Base-by-base conservation (phyloP, 1,140 invertebrate species). In the Halesus radiatus region DNA sequence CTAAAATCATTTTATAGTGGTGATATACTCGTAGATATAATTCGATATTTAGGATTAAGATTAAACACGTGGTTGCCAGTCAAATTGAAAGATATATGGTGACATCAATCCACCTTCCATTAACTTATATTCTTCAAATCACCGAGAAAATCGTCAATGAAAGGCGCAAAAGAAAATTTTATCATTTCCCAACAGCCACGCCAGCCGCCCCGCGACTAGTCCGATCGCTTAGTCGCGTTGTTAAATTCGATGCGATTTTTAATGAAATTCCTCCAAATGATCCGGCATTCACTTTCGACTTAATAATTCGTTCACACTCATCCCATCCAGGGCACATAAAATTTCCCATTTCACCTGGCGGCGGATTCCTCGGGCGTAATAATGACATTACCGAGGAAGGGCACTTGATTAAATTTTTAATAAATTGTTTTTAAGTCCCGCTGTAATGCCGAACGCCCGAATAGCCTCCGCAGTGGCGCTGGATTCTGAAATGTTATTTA, bases 371-470 rank as follows among this genome's bases (percentile, higher is more conserved):
- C 66, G 13, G 32, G n/a, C n/a, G 18, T 20, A 70, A 70, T 74
- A 74, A 74, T 56, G 70, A 56, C 70, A 56, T 74, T 56, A 74
- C 50, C 50, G 15, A 18, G 26, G 53, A 56, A 74, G 45, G 70
- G 22, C 70, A 56, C 70, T 74, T 74, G 70, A 74, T 74, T 74
- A 74, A 74, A 74, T 54, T 74, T 22, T 74, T 74, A 74, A 74
- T 74, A 74, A 74, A 74, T 74, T 74, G 70, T 74, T 74, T 74
- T 74, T 74, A 54, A 53, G 70, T 74, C 26, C 50, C 70, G 15
- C 70, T 52, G 29, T 13, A 70, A 32, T 4, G 66, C 66, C 37
- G 3, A 23, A 26, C 50, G 68, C n/a, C n/a, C 20, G 29, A 74
- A 56, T 74, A 26, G 22, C 68, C 37, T 18, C 68, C 68, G 22